phyloP scores from a whole-genome alignment of 2,113 vertebrate genomes.

The Stigmatopora nigra region DNA sequence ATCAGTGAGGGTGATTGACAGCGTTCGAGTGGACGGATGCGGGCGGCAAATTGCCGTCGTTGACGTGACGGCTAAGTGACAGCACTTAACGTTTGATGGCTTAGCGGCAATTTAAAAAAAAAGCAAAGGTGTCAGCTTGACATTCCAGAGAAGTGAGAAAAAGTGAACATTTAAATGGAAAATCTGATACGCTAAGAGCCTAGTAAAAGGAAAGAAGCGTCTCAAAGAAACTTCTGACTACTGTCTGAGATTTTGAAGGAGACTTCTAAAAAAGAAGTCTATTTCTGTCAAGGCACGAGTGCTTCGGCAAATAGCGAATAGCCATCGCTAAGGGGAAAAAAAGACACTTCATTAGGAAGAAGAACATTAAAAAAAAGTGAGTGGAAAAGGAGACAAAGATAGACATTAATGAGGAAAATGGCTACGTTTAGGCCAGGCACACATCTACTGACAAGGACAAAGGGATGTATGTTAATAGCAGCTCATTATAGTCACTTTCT shows the following conservation, averaged over 20 bases:
- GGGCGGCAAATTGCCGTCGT: background rate
- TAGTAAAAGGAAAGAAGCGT: background rate
- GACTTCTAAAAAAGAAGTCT: slow-evolving; percentile 22
- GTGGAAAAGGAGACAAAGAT: slow-evolving; percentile 4
- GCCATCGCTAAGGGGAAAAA: slow-evolving; percentile 7
- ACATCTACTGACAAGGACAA: background rate
- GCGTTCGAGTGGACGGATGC: background rate
- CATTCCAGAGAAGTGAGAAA: background rate
- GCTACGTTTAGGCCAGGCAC: slow-evolving; percentile 5
- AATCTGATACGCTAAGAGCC: background rate
- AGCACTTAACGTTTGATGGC: background rate
- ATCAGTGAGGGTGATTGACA: background rate
- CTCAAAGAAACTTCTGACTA: slow-evolving; percentile 2
- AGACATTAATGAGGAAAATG: slow-evolving; percentile 10
- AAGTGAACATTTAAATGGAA: background rate
- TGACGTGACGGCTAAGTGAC: background rate
- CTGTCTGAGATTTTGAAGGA: slow-evolving; percentile 17
- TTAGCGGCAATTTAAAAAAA: background rate
- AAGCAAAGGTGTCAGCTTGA: background rate
- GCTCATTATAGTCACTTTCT: background rate
- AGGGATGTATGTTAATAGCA: background rate
- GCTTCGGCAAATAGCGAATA: slow-evolving; percentile 36
- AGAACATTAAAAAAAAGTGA: slow-evolving; percentile 5
- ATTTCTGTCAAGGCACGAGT: slow-evolving; percentile 34
- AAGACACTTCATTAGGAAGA: slow-evolving; percentile 36